Conservation (phyloP, 2,113 vertebrate species). For the Papio anubis region DNA sequence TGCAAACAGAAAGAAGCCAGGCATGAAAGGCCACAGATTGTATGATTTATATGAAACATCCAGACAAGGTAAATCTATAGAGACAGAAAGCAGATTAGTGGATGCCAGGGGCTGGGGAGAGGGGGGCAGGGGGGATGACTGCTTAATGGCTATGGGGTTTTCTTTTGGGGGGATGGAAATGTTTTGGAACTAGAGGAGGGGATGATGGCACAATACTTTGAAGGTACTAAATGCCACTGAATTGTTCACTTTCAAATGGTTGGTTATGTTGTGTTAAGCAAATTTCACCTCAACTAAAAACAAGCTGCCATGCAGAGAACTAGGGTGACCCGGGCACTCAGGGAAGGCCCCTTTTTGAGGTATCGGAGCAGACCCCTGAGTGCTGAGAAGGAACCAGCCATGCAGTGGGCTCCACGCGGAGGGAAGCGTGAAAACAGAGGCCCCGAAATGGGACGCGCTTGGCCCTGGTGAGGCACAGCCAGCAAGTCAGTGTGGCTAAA, state of each 20-base stretch:
- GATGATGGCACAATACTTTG: no score
- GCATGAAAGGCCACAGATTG: rapidly evolving
- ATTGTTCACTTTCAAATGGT: background rate
- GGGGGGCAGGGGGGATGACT: background rate
- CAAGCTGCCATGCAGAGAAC: background rate
- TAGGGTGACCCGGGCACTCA: rapidly evolving
- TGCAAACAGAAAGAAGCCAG: background rate
- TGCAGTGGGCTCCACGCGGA: background rate
- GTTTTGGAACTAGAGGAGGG: background rate
- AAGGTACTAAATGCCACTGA: background rate
- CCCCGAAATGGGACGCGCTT: background rate
- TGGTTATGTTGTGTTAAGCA: background rate
- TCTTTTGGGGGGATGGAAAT: background rate
- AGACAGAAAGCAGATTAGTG: background rate
- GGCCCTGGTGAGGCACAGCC: background rate
- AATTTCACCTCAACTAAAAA: background rate
- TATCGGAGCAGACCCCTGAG: background rate
- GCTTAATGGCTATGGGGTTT: background rate
- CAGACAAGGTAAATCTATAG: rapidly evolving
- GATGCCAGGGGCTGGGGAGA: background rate
- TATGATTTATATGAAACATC: rapidly evolving
- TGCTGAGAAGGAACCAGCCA: background rate
- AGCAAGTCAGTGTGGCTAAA: background rate
- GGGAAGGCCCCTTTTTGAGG: background rate
- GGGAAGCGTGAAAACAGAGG: background rate